Conservation (phyloP, 1,140 invertebrate genomes). For the Formica exsecta region DNA sequence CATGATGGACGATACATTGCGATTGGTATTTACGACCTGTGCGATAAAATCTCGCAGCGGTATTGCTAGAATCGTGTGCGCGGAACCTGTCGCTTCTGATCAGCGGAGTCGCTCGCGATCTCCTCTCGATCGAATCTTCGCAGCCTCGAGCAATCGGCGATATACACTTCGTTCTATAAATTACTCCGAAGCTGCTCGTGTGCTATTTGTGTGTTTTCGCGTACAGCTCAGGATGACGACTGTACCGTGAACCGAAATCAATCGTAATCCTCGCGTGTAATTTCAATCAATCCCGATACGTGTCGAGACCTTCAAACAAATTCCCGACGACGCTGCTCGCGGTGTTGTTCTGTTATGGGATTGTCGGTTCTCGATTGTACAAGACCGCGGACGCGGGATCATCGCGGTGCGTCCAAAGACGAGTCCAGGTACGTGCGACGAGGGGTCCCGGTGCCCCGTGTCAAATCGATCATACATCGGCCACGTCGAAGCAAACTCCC, state of each 20-base stretch:
- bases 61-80: constrained; percentile 41
- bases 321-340: constrained; percentile 41
- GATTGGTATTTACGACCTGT: constrained; percentile 50
- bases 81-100: constrained; percentile 59
- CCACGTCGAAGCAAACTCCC: constrained; percentile 69
- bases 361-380: constrained; percentile 36
- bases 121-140: constrained; percentile 31
- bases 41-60: constrained; percentile 46
- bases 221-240: constrained; percentile 2
- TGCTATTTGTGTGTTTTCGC: constrained; percentile 48
- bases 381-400: background rate
- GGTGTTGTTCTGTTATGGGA: constrained; percentile 39
- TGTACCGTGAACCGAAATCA: constrained; percentile 30
- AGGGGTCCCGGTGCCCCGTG: constrained; percentile 66
- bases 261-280: constrained; percentile 36
- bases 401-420: constrained; percentile 22
- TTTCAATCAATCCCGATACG: constrained; percentile 52
- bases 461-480: constrained; percentile 79
- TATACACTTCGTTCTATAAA: constrained; percentile 49
- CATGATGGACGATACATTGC: constrained; percentile 44
- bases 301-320: background rate
- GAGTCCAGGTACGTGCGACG: constrained; percentile 70
- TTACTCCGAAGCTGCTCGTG: constrained; percentile 21
- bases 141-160: constrained; percentile 36
- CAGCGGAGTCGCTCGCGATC: constrained; percentile 43